Evolutionary conservation across 2,113 vertebrate genomes (phyloP).

Genomic region (Connochaetes taurinus): DNA sequence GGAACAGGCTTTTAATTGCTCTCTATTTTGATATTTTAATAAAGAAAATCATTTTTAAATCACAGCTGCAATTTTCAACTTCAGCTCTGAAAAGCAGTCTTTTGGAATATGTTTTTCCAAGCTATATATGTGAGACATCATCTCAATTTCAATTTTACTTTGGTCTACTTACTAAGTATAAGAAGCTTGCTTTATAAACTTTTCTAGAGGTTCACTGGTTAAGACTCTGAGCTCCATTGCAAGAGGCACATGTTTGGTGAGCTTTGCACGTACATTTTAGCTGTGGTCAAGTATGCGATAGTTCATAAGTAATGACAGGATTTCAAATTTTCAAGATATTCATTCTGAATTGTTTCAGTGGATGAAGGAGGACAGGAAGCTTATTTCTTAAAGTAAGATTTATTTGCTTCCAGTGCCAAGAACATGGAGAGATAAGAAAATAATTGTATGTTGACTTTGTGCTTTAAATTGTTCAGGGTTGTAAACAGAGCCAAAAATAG

Average conservation of each 20-base stretch:
- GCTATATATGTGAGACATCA: not conserved
- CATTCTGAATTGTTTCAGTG: not conserved
- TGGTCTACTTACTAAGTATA: not conserved
- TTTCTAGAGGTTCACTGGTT: not conserved
- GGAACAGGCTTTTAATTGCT: not conserved
- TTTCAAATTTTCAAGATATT: not conserved
- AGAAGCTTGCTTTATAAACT: not conserved
- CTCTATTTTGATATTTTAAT: not conserved
- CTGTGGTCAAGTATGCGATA: not conserved
- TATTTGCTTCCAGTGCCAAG: not conserved
- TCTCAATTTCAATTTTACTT: not conserved
- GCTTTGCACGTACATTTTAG: not conserved
- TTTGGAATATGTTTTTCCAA: not conserved
- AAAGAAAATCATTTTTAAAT: not conserved
- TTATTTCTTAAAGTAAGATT: not conserved
- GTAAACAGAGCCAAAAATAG: not conserved
- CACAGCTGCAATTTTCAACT: not conserved
- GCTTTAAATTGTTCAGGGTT: not conserved
- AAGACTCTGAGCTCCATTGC: not conserved
- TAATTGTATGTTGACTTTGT: not conserved
- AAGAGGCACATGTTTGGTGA: not conserved
- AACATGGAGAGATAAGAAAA: not conserved
- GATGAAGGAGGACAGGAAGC: not conserved
- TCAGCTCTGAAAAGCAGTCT: not conserved
- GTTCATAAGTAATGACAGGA: not conserved